Evolutionary conservation across 2,797 vertebrate genomes (phyloP), one percentile per base, ranked within the genome.

Genomic region (Brotogeris chrysoptera): DNA sequence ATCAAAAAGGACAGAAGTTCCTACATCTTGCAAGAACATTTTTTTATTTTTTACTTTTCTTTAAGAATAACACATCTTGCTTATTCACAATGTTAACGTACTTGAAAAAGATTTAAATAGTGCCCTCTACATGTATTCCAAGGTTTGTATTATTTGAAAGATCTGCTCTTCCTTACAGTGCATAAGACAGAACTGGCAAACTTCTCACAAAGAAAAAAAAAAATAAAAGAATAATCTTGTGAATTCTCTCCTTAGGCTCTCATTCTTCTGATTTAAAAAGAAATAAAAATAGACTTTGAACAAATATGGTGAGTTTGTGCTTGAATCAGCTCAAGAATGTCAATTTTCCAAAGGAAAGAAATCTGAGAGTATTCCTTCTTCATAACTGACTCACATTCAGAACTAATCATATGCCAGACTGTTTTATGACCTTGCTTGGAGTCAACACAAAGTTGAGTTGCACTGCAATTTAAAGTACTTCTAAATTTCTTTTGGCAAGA

Each of bases 391-490:
- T 90, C 38, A 30, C 23, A 55, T 63, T 71, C 78, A 87, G 52
- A 93, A 78, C 46, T 83, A 89, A 87, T 74, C 38, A 24, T 24
- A 49, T n/a, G 49, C 72, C 69, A 17, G 0, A 88, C 70, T 86
- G 49, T 85, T 95, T 93, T 82, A 92, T 28, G 66, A 85, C 68
- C 70, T 93, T 89, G 47, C 36, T 83, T 63, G 36, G 30, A 92
- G 46, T 63, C 53, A 83, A 78, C 53, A 73, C 36, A 50, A 83
- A 92, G 50, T 74, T 41, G 9, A 80, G 43, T n/a, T 65, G 71
- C 30, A 60, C 21, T 38, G 34, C 43, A 86, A 69, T 79, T 96
- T 80, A 91, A 94, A 72, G 39, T 83, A 60, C 65, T 18, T 84
- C 66, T 34, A 86, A 81, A 82, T 6, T 55, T 94, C 66, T 90